Conservation (phyloP, 2,888 invertebrate genomes). For the Sarcophaga carnaria region DNA sequence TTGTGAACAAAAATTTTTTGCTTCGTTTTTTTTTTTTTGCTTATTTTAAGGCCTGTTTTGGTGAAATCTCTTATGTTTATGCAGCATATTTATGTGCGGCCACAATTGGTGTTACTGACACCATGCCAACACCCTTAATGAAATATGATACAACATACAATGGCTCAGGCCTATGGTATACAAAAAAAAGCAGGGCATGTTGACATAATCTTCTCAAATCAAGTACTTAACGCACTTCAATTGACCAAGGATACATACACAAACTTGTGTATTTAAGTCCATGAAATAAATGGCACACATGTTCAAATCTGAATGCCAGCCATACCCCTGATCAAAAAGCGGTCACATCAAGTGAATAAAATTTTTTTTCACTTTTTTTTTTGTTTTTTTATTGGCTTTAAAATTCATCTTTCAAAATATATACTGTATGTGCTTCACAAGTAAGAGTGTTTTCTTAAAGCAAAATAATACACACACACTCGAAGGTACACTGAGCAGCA, state of each 20-base stretch:
- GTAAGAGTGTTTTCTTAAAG: slow-evolving; percentile 36
- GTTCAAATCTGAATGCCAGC: slow-evolving; percentile 42
- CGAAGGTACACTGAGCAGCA: background rate
- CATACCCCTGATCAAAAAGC: slow-evolving; percentile 19
- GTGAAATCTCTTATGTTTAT: slow-evolving; percentile 58
- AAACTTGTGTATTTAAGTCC: background rate
- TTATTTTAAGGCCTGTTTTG: background rate
- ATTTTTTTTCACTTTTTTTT: background rate
- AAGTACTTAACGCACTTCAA: slow-evolving; percentile 66
- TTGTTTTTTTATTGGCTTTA: slow-evolving; percentile 7
- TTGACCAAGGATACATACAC: slow-evolving; percentile 53
- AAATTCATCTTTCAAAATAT: slow-evolving; percentile 36
- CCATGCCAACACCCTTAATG: slow-evolving; percentile 61
- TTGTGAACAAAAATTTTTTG: slow-evolving; percentile 7
- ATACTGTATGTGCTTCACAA: background rate
- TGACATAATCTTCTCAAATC: slow-evolving; percentile 67
- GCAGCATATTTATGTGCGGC: slow-evolving; percentile 57
- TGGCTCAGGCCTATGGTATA: slow-evolving; percentile 19
- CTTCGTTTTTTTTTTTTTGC: slow-evolving; percentile 14
- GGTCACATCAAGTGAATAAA: slow-evolving; percentile 49
- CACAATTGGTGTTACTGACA: slow-evolving; percentile 65
- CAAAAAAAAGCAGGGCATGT: slow-evolving; percentile 43
- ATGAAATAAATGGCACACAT: slow-evolving; percentile 44
- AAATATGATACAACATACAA: slow-evolving; percentile 52
- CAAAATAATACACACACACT: background rate